Conservation (phyloP, 1,140 invertebrate species). For the Theocolax elegans region DNA sequence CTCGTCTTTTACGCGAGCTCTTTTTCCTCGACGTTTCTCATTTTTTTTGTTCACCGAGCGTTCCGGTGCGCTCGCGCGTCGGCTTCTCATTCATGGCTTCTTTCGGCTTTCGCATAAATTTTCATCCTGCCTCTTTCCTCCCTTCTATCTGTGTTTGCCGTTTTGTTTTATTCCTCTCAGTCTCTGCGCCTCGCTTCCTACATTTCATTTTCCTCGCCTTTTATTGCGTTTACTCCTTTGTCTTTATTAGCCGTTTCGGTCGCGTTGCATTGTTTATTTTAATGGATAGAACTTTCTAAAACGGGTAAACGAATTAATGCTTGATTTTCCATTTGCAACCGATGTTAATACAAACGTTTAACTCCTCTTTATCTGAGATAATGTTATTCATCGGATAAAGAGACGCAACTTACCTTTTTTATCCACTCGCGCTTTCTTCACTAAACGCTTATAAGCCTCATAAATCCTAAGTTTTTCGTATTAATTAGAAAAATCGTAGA, state of each 20-base stretch:
- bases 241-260: slow-evolving; percentile 14
- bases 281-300: background rate
- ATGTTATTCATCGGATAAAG: too few species aligned
- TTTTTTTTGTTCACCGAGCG: background rate
- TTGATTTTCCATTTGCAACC: too few species aligned
- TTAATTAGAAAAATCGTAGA: too few species aligned
- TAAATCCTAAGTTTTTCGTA: too few species aligned
- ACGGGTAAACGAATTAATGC: background rate
- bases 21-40: background rate
- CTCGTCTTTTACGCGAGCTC: too few species aligned
- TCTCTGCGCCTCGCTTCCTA: background rate
- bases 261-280: background rate
- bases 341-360: too few species aligned
- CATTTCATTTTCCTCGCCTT: slow-evolving; percentile 8
- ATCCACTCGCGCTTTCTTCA: too few species aligned
- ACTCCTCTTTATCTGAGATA: too few species aligned
- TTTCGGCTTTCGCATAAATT: slow-evolving; percentile 28
- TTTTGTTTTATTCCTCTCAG: slow-evolving; percentile 5
- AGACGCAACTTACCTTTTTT: too few species aligned
- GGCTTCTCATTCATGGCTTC: slow-evolving; percentile 28
- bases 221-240: slow-evolving; percentile 13
- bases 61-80: background rate
- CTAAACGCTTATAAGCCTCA: too few species aligned
- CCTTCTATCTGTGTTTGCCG: background rate
- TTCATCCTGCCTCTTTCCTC: slow-evolving; percentile 3